A percentile compares a stretch with the other conserved stretches of the same genome.
phyloP scores from a whole-genome alignment of 2,113 vertebrate species.

The Burhinus oedicnemus region DNA sequence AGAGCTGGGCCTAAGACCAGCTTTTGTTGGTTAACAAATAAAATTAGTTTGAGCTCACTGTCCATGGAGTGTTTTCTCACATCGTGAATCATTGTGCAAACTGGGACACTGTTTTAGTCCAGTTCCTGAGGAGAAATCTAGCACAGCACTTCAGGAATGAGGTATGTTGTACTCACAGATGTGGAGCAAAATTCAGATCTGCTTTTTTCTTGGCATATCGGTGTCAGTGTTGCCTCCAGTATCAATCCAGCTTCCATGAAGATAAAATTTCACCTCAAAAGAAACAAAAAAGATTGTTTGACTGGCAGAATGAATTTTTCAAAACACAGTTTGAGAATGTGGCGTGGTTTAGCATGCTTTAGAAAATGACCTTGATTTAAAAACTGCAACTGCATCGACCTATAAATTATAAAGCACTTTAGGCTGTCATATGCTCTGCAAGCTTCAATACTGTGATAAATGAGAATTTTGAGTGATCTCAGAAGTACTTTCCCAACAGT shows the following conservation, averaged over 20 bases:
- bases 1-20: neutral
- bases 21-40: constrained; percentile 6
- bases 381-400: neutral
- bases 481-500: neutral
- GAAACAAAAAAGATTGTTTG: neutral
- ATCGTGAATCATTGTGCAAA: neutral
- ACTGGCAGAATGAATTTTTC: neutral
- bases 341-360: neutral
- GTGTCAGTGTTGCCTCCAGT: neutral
- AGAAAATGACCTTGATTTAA: neutral
- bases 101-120: neutral
- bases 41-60: neutral
- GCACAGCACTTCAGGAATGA: neutral
- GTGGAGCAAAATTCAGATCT: neutral
- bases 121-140: neutral
- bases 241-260: neutral
- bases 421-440: neutral
- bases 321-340: neutral
- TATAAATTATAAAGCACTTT: neutral
- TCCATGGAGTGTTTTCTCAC: neutral
- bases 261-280: neutral
- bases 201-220: neutral
- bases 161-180: neutral
- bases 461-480: neutral
- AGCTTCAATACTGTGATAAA: neutral